Conservation (phyloP, 2,113 vertebrate genomes). For the Scomber japonicus region DNA sequence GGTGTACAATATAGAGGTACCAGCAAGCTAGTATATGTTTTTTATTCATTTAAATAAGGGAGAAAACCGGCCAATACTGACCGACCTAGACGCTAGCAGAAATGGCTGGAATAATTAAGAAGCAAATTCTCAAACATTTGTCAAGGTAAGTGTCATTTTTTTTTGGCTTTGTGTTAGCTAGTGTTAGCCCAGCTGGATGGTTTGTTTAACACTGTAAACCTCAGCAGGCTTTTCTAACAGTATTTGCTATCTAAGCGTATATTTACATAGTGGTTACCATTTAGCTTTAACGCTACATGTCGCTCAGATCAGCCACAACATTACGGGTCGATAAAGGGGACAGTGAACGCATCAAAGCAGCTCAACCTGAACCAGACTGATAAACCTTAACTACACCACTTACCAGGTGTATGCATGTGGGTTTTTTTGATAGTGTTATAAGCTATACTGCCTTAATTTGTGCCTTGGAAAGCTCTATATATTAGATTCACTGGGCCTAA, state of each 20-base stretch:
- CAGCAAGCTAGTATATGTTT: slow-evolving; percentile 35
- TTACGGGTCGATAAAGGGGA: not conserved
- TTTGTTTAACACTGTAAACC: slow-evolving; percentile 7
- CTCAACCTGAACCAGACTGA: not conserved
- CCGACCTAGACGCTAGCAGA: slow-evolving; percentile 3
- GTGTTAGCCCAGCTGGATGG: slow-evolving; percentile 54
- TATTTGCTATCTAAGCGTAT: not conserved
- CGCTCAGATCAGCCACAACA: not conserved
- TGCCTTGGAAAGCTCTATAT: not conserved
- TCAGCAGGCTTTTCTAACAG: not conserved
- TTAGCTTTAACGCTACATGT: not conserved
- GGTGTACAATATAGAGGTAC: slow-evolving; percentile 6
- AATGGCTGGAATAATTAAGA: slow-evolving; percentile 97
- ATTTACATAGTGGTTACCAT: not conserved
- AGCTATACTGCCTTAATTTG: not conserved
- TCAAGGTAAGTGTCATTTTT: slow-evolving; percentile 89
- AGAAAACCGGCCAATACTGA: not conserved
- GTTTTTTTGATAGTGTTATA: not conserved
- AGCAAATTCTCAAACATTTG: slow-evolving; percentile 97
- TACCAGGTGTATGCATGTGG: not conserved
- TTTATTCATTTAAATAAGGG: not conserved
- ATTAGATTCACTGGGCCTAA: not conserved
- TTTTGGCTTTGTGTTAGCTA: slow-evolving; percentile 61
- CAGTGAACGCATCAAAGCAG: slow-evolving; percentile 33
- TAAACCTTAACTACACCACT: not conserved